Conservation (phyloP, 2,797 vertebrate species). For the Bucorvus abyssinicus region DNA sequence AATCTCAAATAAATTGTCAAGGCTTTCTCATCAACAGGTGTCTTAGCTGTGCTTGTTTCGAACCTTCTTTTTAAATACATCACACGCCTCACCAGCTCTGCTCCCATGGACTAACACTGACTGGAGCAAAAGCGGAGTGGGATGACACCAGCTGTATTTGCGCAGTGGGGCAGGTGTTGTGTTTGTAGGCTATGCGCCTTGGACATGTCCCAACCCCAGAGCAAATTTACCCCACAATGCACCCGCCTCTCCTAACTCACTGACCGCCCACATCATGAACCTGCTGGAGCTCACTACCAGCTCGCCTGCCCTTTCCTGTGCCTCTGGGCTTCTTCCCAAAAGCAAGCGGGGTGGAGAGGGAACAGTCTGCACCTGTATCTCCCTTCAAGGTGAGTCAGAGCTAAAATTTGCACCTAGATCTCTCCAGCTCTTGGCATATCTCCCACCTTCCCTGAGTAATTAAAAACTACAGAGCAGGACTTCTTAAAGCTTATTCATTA, state of each 20-base stretch:
- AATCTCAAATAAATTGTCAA: not conserved
- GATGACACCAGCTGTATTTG: not conserved
- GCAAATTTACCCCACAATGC: not conserved
- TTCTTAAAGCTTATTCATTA: not conserved
- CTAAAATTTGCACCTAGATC: not conserved
- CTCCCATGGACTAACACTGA: accelerated
- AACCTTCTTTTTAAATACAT: not conserved
- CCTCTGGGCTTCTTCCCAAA: not conserved
- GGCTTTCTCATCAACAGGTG: not conserved
- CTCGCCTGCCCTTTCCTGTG: not conserved
- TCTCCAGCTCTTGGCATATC: not conserved
- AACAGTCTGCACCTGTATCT: not conserved
- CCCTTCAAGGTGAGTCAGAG: not conserved
- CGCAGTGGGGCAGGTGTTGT: not conserved
- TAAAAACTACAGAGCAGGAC: not conserved
- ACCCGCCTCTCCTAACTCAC: too few relatives aligned
- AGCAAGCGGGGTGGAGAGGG: not conserved
- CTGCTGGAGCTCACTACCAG: not conserved
- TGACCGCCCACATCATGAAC: not conserved
- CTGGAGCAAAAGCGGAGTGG: not conserved
- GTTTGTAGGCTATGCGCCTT: not conserved
- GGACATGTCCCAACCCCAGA: not conserved
- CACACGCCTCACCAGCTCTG: not conserved
- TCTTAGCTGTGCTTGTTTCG: not conserved
- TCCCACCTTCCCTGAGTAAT: not conserved